These are phyloP conservation scores for Dendropsophus ebraccatus DNA, from an alignment of 2,113 vertebrate genomes.

Conservation along the genomic window DNA sequence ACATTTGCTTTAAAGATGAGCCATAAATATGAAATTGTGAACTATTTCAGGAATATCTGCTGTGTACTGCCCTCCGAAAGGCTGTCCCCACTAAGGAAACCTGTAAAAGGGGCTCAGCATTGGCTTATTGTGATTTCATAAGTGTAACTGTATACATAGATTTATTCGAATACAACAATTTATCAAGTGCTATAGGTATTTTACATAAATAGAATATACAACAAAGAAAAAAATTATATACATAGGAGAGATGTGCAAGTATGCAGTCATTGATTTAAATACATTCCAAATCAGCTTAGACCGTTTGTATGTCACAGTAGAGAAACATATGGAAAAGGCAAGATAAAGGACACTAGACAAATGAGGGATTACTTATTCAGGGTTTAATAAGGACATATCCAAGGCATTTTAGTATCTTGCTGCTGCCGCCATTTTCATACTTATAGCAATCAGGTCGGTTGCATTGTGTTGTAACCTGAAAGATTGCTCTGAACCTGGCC, in stretches of 20 bases:
- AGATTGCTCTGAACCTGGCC: not conserved
- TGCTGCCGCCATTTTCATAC: not conserved
- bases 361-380: constrained; percentile 68
- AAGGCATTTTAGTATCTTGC: constrained; percentile 39
- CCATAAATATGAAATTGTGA: not conserved
- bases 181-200: constrained; percentile 14
- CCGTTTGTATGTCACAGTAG: constrained; percentile 75
- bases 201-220: constrained; percentile 69
- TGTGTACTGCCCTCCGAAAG: not conserved
- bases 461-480: not conserved
- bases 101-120: not conserved
- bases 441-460: not conserved
- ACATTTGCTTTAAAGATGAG: no score
- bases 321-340: constrained; percentile 78
- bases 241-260: constrained; percentile 88
- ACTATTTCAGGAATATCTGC: not conserved
- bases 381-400: constrained; percentile 65
- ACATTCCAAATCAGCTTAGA: constrained; percentile 80
- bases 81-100: not conserved
- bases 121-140: not conserved
- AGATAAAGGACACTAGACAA: constrained; percentile 73
- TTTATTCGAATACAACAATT: not conserved
- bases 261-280: constrained; percentile 81
- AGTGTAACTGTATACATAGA: not conserved
- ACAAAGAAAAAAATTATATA: constrained; percentile 80